Evolutionary conservation across 2,113 vertebrate genomes (phyloP).

Genomic region (Corythornis vintsioides): DNA sequence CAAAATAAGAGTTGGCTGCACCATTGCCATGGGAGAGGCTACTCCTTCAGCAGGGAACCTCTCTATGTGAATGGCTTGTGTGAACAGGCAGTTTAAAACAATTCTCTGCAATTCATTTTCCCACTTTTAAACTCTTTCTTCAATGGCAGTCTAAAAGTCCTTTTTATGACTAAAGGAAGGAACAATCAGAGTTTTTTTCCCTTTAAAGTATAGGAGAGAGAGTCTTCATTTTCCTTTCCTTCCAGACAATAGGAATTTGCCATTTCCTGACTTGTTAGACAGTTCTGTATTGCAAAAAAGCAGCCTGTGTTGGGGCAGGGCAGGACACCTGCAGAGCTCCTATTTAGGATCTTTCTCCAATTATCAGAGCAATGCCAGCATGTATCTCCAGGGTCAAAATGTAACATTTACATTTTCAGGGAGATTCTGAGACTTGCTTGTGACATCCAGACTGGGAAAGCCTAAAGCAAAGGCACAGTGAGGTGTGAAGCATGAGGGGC

Average conservation of each 20-base stretch:
- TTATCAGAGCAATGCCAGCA: not conserved
- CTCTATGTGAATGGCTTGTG: not conserved
- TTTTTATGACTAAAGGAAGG: slow-evolving; percentile 16
- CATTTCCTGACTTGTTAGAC: slow-evolving; percentile 23
- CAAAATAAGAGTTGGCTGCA: not conserved
- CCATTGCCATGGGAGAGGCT: not conserved
- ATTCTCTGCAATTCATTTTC: not conserved
- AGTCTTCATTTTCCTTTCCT: not conserved
- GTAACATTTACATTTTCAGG: not conserved
- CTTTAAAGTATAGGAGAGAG: not conserved
- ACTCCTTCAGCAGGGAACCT: not conserved
- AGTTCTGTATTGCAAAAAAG: not conserved
- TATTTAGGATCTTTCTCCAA: not conserved
- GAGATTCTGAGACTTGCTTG: not conserved
- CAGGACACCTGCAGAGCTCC: not conserved
- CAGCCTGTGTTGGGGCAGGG: not conserved
- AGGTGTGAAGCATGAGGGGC: not conserved
- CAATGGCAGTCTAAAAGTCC: not conserved
- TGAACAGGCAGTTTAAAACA: not conserved
- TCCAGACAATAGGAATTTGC: not conserved
- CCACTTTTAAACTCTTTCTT: slow-evolving; percentile 4
- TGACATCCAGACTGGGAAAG: not conserved
- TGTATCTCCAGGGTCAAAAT: not conserved
- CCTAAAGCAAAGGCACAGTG: accelerated
- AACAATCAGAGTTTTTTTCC: not conserved